These are phyloP conservation scores for Tyto alba DNA, from an alignment of 2,113 vertebrate species.

Conservation along the genomic window DNA sequence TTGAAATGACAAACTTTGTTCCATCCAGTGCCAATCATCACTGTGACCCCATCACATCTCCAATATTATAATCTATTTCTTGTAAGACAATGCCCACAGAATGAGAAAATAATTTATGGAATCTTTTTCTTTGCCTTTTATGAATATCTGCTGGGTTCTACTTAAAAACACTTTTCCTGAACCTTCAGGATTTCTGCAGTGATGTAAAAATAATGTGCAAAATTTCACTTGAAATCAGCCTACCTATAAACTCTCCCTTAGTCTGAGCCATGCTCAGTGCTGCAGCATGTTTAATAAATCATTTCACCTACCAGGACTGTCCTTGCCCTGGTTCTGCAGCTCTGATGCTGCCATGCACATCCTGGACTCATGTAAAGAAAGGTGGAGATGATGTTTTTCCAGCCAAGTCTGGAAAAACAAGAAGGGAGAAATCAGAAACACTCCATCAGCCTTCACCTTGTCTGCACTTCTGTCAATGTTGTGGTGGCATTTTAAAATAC, in stretches of 20 bases:
- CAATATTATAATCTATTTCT: not conserved
- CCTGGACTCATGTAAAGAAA: not conserved
- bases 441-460: not conserved
- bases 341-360: accelerated
- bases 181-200: not conserved
- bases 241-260: not conserved
- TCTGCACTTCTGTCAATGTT: not conserved
- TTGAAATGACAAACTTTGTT: not conserved
- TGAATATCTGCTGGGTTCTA: not conserved
- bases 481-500: not conserved
- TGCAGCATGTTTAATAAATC: not conserved
- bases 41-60: not conserved
- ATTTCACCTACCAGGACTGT: too few relatives aligned
- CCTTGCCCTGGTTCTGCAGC: not conserved
- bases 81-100: not conserved
- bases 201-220: not conserved
- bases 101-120: not conserved
- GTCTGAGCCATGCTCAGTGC: too few relatives aligned
- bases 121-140: not conserved
- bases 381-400: not conserved
- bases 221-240: not conserved
- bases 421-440: not conserved
- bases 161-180: not conserved
- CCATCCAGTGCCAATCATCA: not conserved
- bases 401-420: not conserved